These are phyloP conservation scores for Ornithorhynchus anatinus DNA, from an alignment of 2,113 vertebrate species.

Conservation along the genomic window DNA sequence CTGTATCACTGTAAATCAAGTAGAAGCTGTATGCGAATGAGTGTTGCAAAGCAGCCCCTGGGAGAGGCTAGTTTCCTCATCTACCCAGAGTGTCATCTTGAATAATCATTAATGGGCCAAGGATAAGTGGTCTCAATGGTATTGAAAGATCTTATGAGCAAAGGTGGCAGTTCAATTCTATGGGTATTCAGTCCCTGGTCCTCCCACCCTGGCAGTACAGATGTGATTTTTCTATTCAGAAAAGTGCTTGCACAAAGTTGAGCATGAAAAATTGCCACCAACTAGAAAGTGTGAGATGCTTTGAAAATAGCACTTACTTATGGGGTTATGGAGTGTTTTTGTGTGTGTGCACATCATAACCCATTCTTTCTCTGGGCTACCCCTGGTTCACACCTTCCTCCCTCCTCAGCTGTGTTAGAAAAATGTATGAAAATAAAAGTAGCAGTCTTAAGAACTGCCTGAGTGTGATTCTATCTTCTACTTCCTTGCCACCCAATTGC, in stretches of 20 bases:
- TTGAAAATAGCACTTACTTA: conserved; percentile 60
- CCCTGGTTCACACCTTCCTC: background rate
- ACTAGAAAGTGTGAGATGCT: conserved; percentile 50
- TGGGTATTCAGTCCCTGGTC: conserved; percentile 33
- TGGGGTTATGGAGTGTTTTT: background rate
- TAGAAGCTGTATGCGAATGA: no score
- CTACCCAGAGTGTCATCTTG: background rate
- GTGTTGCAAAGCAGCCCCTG: no score
- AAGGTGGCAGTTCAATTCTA: conserved; percentile 41
- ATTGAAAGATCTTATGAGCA: background rate
- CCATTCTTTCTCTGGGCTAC: background rate
- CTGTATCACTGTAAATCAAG: no score
- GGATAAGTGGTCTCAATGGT: conserved; percentile 29
- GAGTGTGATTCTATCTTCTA: background rate
- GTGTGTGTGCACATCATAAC: conserved; percentile 24
- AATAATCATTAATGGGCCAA: background rate
- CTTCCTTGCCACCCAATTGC: background rate
- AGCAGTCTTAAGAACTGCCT: background rate
- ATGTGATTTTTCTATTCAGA: conserved; percentile 23
- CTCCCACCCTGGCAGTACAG: conserved; percentile 23
- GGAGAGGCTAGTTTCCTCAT: background rate
- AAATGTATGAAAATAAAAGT: background rate
- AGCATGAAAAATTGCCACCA: conserved; percentile 48
- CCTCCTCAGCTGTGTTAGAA: background rate
- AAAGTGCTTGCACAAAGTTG: background rate